Base-by-base conservation (phyloP, 2,888 invertebrate genomes). In the Drosophila pseudotalamancana region DNA sequence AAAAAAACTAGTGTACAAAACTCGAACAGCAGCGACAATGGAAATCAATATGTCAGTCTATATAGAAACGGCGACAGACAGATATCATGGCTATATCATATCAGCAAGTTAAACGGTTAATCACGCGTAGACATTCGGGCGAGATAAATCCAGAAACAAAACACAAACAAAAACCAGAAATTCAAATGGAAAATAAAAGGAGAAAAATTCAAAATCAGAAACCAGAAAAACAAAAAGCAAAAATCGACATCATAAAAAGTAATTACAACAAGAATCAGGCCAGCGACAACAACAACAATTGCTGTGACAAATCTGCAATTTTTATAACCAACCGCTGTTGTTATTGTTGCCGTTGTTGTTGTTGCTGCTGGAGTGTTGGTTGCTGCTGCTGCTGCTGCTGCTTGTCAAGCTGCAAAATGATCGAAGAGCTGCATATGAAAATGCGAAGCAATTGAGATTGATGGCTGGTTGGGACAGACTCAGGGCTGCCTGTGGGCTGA, bases 371-470 rank as follows among this genome's bases (percentile, higher is more conserved):
- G 45, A 34, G 59, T 51, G 49, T 62, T 62, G 57, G 46, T 35
- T 54, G 50, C 39, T 60, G 66, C 23, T 60, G 56, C n/a, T 69
- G 63, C 31, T 62, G 67, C 64, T 74, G 65, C 61, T 64, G 72
- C 56, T 74, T 86, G 86, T 86, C 86, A 83, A 68, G 70, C 68
- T 51, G 71, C 72, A 77, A 81, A 86, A 79, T 84, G 83, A 84
- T 84, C 83, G 83, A 84, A 84, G 83, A 84, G 83, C 81, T 79
- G 77, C 84, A 84, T 79, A 78, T 81, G 87, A 84, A 84, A 86
- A 83, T 84, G 81, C 83, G 83, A 83, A 81, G 87, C 83, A 84
- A 84, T 84, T 84, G 87, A 84, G 83, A 84, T 84, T 84, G 87
- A 84, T 84, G 81, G 84, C 70, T 78, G 81, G 75, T 53, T 56